Evolutionary conservation across 2,888 invertebrate genomes (phyloP), one percentile per base, ranked within the genome.

Genomic region (Volucella inflata): DNA sequence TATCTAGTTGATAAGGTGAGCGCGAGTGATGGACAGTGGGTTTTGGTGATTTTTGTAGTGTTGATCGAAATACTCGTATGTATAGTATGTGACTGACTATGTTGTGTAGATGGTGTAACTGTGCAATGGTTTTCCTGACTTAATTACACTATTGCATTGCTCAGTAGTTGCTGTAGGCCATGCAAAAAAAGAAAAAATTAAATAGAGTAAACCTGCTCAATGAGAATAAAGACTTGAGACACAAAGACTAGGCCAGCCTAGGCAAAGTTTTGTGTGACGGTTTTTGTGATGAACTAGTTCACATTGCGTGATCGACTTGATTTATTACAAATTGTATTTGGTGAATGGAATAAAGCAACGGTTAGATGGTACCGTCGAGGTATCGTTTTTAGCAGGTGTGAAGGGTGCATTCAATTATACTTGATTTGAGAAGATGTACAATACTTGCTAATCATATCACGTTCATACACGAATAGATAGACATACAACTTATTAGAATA

Each of bases 221-320:
- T 60, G 51, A 14, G 51, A 60, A 60, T 60, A 30, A 42, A 21
- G 60, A 16, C 72, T 42, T 46, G 55, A 46, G 30, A 30, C 46
- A 42, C 11, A 46, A 30, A 30, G 30, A 30, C 30, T 30, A 30
- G 30, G 30, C 30, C 6, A 30, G 30, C 30, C 30, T 30, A 6
- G 4, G 6, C 6, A 6, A 30, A 44, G 57, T 17, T 40, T 75
- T 75, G 57, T 67, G 75, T 67, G 10, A n/a, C 12, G n/a, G 57
- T 42, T 48, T 44, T 48, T 59, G 51, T 30, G 67, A 51, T 62
- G 62, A 77, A 68, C 68, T 62, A 77, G 70, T 77, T 77, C 48
- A 70, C 46, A 60, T 77, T 77, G 77, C 68, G 68, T 68, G 68
- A 62, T 40, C 40, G 70, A 60, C 17, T 38, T 9, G 17, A 38